Percentiles rank a stretch among this genome's conserved stretches.
Conservation (phyloP, 1,140 invertebrate genomes). For the Drosophila neocordata region DNA sequence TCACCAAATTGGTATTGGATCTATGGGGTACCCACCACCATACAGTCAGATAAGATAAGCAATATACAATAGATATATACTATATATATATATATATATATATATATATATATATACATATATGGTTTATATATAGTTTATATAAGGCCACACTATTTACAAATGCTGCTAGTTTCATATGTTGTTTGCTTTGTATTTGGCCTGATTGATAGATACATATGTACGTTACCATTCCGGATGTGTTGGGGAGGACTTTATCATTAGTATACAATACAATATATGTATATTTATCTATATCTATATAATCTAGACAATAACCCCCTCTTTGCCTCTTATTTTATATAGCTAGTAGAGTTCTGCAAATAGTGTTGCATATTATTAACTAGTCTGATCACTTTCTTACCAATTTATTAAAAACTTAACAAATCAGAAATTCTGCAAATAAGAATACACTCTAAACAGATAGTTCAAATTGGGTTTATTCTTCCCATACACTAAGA, state of each 20-base stretch:
- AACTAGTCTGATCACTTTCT: not conserved
- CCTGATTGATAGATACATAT: constrained; percentile 40
- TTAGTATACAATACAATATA: not conserved
- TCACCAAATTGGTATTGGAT: constrained; percentile 3
- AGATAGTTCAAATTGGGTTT: no score
- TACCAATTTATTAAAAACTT: no score
- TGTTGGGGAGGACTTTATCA: not conserved
- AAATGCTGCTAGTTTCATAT: constrained; percentile 12
- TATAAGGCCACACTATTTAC: constrained; percentile 39
- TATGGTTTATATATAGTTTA: constrained; percentile 3
- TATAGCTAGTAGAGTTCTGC: not conserved
- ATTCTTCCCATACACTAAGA: no score
- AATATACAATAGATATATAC: constrained; percentile 1
- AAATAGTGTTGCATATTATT: not conserved
- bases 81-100: no score
- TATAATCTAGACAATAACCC: not conserved
- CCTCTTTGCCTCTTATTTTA: not conserved
- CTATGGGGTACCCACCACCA: not conserved
- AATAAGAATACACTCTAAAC: no score
- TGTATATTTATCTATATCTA: not conserved
- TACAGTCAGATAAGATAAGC: constrained; percentile 45
- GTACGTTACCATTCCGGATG: constrained; percentile 6
- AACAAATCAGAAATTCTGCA: no score
- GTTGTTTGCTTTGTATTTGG: constrained; percentile 42
- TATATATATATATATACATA: no score